phyloP scores from a whole-genome alignment of 30 jellyfish, hydroid and myxozoan genomes.

The Clytia hemisphaerica region DNA sequence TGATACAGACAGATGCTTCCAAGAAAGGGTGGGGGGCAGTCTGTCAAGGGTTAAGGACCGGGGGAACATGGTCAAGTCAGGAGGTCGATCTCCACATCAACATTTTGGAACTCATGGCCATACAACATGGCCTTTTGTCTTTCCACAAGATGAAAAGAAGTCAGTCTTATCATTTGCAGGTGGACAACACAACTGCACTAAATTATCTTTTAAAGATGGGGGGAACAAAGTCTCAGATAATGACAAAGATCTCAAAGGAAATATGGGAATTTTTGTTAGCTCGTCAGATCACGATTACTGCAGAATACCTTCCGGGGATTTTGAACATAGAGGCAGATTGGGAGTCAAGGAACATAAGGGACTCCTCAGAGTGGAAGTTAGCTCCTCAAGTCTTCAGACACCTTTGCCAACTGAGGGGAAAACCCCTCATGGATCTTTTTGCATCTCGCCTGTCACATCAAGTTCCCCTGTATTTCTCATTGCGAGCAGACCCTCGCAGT shows the following conservation, averaged over 20 bases:
- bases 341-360: constrained; percentile 26
- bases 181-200: constrained; percentile 42
- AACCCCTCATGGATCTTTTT: constrained; percentile 32
- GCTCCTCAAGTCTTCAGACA: constrained; percentile 3
- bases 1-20: constrained; percentile 13
- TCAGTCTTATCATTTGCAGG: constrained; percentile 19
- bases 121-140: constrained; percentile 7
- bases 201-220: constrained; percentile 21
- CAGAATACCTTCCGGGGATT: constrained; percentile 10
- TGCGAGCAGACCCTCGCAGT: constrained; percentile 43
- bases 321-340: constrained; percentile 21
- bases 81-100: constrained; percentile 33
- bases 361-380: constrained; percentile 29
- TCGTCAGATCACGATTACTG: constrained; percentile 15
- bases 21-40: constrained; percentile 38
- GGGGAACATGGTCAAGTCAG: constrained; percentile 30
- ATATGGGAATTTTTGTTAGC: constrained; percentile 17
- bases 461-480: constrained; percentile 28
- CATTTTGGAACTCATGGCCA: constrained; percentile 28
- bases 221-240: background rate
- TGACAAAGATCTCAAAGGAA: constrained; percentile 3
- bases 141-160: constrained; percentile 3
- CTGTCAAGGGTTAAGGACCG: constrained; percentile 23
- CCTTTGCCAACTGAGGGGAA: constrained; percentile 11
- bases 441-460: constrained; percentile 40